phyloP scores from a whole-genome alignment of 2,797 vertebrate genomes.

The Rhabdophis nuchalis region DNA sequence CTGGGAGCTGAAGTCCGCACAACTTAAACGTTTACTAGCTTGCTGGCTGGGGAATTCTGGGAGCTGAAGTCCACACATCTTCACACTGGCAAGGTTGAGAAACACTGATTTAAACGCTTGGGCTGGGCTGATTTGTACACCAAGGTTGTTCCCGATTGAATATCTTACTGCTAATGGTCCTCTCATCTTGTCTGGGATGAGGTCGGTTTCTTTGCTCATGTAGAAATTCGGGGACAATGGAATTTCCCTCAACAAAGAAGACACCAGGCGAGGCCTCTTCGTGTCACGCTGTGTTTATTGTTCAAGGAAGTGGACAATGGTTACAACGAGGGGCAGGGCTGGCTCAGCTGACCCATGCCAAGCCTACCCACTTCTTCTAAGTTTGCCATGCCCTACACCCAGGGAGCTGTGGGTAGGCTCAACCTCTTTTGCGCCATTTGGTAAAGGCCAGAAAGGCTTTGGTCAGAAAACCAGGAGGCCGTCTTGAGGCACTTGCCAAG shows the following conservation, averaged over 20 bases:
- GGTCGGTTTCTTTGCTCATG: no score
- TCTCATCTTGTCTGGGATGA: background rate
- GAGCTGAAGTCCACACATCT: background rate
- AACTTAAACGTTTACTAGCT: no score
- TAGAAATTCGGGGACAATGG: background rate
- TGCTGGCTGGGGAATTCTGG: background rate
- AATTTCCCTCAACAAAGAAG: background rate
- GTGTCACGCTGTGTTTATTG: background rate
- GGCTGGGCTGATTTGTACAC: background rate
- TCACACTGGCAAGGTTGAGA: background rate
- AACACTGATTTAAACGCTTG: background rate
- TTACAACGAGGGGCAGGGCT: background rate
- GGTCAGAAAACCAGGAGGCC: accelerated
- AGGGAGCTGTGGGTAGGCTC: accelerated
- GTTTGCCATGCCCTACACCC: background rate
- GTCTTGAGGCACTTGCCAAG: accelerated
- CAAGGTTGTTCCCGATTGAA: background rate
- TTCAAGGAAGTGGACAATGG: background rate
- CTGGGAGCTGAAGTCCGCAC: no score
- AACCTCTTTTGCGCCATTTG: accelerated
- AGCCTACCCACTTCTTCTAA: background rate
- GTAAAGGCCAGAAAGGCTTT: background rate
- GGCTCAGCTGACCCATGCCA: background rate
- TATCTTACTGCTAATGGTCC: background rate
- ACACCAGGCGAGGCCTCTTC: background rate